These are phyloP conservation scores for Dolichallabes microphthalmus DNA, from an alignment of 2,113 vertebrate genomes.

Conservation along the genomic window DNA sequence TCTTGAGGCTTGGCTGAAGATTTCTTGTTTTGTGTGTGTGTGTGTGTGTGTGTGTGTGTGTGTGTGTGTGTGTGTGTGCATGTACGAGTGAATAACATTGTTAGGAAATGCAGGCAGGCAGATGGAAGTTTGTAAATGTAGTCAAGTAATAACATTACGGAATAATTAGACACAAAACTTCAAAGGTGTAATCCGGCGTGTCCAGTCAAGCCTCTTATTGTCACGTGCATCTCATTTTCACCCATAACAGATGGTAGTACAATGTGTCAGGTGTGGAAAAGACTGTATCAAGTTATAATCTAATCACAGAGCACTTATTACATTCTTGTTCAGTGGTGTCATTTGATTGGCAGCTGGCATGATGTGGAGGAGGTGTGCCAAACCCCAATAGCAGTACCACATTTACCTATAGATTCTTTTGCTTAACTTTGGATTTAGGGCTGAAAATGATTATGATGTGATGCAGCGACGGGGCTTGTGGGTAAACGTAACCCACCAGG, in stretches of 20 bases:
- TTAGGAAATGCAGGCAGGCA: slow-evolving; percentile 7
- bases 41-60: slow-evolving; percentile 39
- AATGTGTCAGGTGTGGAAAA: slow-evolving; percentile 58
- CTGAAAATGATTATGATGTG: background rate
- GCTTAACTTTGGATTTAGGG: slow-evolving; percentile 5
- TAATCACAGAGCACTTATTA: slow-evolving; percentile 69
- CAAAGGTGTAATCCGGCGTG: slow-evolving; percentile 14
- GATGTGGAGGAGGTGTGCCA: slow-evolving; percentile 49
- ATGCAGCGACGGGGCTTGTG: too few species aligned
- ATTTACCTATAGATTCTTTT: slow-evolving; percentile 32
- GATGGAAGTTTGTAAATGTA: slow-evolving; percentile 17
- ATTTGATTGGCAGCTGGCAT: slow-evolving; percentile 66
- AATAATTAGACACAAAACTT: slow-evolving; percentile 2
- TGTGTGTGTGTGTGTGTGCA: slow-evolving; percentile 40
- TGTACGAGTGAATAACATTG: slow-evolving; percentile 29
- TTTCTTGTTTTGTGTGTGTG: slow-evolving; percentile 20
- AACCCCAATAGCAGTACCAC: slow-evolving; percentile 44
- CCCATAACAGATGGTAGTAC: slow-evolving; percentile 52
- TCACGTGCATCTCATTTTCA: slow-evolving; percentile 25
- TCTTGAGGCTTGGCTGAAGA: slow-evolving; percentile 47
- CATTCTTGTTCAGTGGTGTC: slow-evolving; percentile 65
- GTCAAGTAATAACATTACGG: slow-evolving; percentile 16
- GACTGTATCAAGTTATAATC: slow-evolving; percentile 63
- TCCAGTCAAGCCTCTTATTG: slow-evolving; percentile 4
- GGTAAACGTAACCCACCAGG: background rate